Evolutionary conservation across 2,113 vertebrate genomes (phyloP), one percentile per base, ranked within the genome.

Genomic region (Emydura subglobosa): DNA sequence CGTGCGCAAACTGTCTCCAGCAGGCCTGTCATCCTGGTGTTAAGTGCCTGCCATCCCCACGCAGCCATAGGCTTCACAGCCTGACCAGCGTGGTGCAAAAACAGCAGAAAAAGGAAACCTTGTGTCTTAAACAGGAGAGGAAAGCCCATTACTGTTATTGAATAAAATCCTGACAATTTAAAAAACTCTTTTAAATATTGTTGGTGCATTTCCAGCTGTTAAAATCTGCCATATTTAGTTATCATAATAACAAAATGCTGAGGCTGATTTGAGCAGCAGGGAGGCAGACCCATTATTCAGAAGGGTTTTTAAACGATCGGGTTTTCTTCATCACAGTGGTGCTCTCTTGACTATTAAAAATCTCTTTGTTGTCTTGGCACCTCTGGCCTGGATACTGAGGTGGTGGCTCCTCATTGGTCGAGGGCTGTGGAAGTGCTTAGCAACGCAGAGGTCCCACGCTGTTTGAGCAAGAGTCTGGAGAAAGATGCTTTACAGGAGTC

Each of bases 181-280:
- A 91, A 96, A 96, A 96, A 91, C 86, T 96, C 95, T 97, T 98
- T 98, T 97, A 98, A 98, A 97, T 97, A 97, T 97, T 98, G 97
- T 98, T 96, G 80, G 98, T 96, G 91, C 31, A 9, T 98, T 98
- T 98, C 98, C 98, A 98, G 98, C 98, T 98, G 98, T 98, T 98
- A 98, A 96, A 97, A 92, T 97, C 95, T 95, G 93, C 97, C 95
- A 96, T 98, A 97, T 98, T 98, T 98, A 97, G 98, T 98, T 96
- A 97, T 97, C 55, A 47, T 98, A 98, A 98, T 98, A 98, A 98
- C 97, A 96, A 94, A 98, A 96, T 97, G 96, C 97, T 76, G 92
- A 17, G 12, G 97, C 97, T 98, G 98, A 98, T 98, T 98, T 96
- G 97, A 98, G 97, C 98, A 96, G 97, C 86, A 0, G 98, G 97